phyloP scores from a whole-genome alignment of 2,888 invertebrate genomes.

The Lasioglossum malachurum region DNA sequence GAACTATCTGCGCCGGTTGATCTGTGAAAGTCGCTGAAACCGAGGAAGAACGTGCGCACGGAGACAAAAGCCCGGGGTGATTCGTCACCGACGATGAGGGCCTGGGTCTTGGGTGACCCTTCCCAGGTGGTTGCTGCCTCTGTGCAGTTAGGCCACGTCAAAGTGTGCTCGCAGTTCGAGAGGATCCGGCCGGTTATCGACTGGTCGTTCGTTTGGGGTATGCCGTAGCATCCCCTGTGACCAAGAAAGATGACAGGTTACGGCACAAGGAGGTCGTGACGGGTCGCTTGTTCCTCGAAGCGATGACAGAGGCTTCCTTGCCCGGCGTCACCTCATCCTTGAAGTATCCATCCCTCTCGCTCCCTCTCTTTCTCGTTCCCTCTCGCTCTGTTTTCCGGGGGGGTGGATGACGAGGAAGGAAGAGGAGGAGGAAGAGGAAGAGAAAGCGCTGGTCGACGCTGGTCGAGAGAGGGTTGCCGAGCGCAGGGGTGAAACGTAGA shows the following conservation, averaged over 20 bases:
- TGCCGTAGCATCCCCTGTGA: slow-evolving; percentile 14
- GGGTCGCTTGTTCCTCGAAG: slow-evolving; percentile 62
- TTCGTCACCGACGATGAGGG: background rate
- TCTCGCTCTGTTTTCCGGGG: background rate
- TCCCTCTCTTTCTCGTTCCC: background rate
- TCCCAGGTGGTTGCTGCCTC: background rate
- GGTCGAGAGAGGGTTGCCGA: slow-evolving; percentile 38
- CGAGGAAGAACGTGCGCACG: background rate
- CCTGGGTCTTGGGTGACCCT: background rate
- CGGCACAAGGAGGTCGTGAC: slow-evolving; percentile 61
- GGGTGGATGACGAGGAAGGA: slow-evolving; percentile 25
- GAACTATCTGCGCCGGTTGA: background rate
- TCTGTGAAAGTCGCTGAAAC: slow-evolving; percentile 1
- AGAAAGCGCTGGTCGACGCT: slow-evolving; percentile 35
- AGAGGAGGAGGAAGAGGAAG: slow-evolving; percentile 40
- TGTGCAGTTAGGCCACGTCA: background rate
- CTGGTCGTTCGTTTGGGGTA: background rate
- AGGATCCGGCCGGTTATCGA: slow-evolving; percentile 15
- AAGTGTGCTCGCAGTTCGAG: background rate
- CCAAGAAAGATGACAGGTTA: slow-evolving; percentile 57
- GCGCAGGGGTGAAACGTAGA: slow-evolving; percentile 69
- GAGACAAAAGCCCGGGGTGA: background rate
- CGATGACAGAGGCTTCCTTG: slow-evolving; percentile 66
- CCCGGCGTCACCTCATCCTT: slow-evolving; percentile 49
- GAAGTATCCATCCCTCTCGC: slow-evolving; percentile 19